Evolutionary conservation across 2,797 vertebrate genomes (phyloP), one percentile per base, ranked within the genome.

Genomic region (Euphonia xanthogaster): DNA sequence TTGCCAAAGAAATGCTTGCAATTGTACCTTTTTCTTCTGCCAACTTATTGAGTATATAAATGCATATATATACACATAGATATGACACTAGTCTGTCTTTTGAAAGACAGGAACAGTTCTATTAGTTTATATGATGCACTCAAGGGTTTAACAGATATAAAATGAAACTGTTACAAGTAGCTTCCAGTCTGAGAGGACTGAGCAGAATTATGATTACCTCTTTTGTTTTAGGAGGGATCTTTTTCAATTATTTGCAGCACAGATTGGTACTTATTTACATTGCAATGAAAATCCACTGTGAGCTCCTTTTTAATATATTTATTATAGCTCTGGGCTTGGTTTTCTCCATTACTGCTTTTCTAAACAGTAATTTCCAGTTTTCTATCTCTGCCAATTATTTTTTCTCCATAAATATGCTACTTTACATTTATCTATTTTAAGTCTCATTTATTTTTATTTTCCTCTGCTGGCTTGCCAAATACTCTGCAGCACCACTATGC

Each of bases 401-500:
- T 90, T 93, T 93, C 30, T 76, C 25, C 33, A 35, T 30, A 87
- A 85, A 86, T 76, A 79, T 25, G 54, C 75, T 74, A 45, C 17
- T 91, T 94, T 71, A 83, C n/a, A 58, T 65, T 74, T 88, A 74
- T 73, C 72, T 94, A 39, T 91, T 94, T 91, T 77, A 90, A 89
- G 53, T 93, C n/a, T 94, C 48, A 87, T 91, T 93, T 96, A 85
- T 87, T 94, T 94, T 89, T 86, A 76, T 90, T 81, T 85, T 71
- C 8, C 48, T 92, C 78, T 74, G 22, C 33, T 91, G 24, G 25
- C 53, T 94, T 93, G 78, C 45, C 77, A 82, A 31, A 2, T 12
- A 45, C 27, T 89, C 42, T 70, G 84, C 17, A 82, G 58, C 20
- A 53, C 22, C 60, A 27, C 28, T 70, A 5, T 53, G 37, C 2